Base-by-base conservation (phyloP, 2,113 vertebrate genomes). In the Phalacrocorax brasilianus region DNA sequence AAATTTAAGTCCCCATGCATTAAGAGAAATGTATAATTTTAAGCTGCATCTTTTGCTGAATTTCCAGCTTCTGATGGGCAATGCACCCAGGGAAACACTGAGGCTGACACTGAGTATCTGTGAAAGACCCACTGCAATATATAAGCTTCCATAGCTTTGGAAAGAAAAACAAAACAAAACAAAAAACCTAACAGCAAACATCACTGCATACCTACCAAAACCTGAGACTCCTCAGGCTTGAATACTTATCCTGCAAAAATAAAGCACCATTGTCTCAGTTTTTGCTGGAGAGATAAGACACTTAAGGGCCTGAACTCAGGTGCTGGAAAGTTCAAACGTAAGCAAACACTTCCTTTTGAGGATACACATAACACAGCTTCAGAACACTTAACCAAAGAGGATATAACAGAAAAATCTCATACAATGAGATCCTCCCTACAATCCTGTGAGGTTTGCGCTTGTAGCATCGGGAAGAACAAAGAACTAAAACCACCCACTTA, bases 401-500 rank as follows among this genome's bases (percentile, higher is more conserved):
- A 79, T 42, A 16, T 61, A 87, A 84, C 32, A 45, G 35, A 92
- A 85, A 82, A 58, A 52, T 35, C 12, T 74, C 45, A 53, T 33
- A 59, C 17, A 66, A 12, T 26, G 23, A 52, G 40, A 91, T 40
- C 40, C 35, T 81, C 66, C 35, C n/a, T 85, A 63, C 18, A 45
- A 22, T n/a, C 40, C 40, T 75, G 40, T 55, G 28, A 86, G 30
- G 30, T 63, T 40, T 85, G 53, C 14, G 12, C 12, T 59, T 50
- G 44, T 33, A 66, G 33, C 23, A 30, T 35, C 12, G 0, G 26
- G 27, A 91, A 63, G 50, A 93, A 70, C 49, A n/a, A 58, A 62
- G 58, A 78, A 6, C 1, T 11, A 17, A 89, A 83, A 9, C 0
- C n/a, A 75, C 5, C 3, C 30, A 55, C 0, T 0, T 30, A 84